Evolutionary conservation across 1,140 invertebrate genomes (phyloP).

Genomic region (Homalodisca vitripennis): DNA sequence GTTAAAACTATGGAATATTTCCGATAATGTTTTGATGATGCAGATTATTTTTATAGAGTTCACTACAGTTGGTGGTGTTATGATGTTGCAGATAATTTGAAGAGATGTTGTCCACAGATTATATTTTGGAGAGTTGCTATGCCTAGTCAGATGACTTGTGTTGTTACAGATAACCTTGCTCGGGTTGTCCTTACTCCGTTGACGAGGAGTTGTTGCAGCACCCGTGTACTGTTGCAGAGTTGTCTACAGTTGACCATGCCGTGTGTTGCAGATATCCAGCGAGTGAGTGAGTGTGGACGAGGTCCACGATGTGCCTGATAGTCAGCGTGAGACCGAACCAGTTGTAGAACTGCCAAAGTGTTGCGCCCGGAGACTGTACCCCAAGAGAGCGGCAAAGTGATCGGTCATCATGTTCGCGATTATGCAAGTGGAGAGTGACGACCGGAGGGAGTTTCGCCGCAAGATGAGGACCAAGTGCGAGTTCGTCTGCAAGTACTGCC

Average conservation of each 20-base stretch:
- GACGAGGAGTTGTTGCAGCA: no score
- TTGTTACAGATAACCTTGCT: no score
- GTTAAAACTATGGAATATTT: no score
- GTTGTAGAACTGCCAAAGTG: background rate
- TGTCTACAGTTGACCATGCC: background rate
- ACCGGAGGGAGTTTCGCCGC: slow-evolving; percentile 87
- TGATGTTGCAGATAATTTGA: no score
- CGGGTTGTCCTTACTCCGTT: no score
- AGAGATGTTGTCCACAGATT: no score
- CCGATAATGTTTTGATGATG: no score
- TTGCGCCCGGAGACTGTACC: background rate
- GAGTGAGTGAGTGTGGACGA: background rate
- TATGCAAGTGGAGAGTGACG: slow-evolving; percentile 87
- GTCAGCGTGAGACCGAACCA: background rate
- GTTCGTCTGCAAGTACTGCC: slow-evolving; percentile 99
- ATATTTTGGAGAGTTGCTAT: no score
- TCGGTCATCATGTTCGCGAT: slow-evolving; percentile 73
- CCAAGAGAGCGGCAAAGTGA: slow-evolving; percentile 8
- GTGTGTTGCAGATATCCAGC: background rate
- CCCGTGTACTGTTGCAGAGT: no score
- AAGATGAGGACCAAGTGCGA: slow-evolving; percentile 94
- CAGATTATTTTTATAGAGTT: no score
- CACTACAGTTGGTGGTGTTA: no score
- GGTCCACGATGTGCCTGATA: background rate
- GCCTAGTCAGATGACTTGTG: no score